Evolutionary conservation across 2,797 vertebrate genomes (phyloP).

Genomic region (Sebastes itinus): DNA sequence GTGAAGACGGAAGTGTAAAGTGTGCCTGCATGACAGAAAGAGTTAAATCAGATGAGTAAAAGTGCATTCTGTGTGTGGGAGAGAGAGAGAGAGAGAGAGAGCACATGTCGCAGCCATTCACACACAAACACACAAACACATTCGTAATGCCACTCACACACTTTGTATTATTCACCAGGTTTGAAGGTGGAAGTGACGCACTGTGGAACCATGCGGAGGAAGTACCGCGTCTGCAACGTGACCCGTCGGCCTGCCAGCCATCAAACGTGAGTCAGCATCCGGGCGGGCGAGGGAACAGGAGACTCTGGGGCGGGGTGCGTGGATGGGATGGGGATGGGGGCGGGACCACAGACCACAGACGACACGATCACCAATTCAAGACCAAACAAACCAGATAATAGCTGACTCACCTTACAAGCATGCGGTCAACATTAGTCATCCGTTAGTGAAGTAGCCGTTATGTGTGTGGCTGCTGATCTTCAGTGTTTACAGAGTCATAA

Average conservation of each 20-base stretch:
- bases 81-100: no score
- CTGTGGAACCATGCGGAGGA: constrained; percentile 99
- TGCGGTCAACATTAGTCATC: constrained; percentile 60
- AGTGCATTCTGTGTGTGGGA: not conserved
- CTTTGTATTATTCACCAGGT: constrained; percentile 80
- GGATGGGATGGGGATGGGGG: constrained; percentile 19
- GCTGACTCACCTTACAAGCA: constrained; percentile 52
- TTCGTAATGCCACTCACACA: not conserved
- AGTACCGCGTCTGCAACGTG: constrained; percentile 98
- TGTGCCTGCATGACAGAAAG: not conserved
- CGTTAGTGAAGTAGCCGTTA: not conserved
- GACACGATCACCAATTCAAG: constrained; percentile 36
- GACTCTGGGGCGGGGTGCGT: constrained; percentile 2
- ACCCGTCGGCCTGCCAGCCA: constrained; percentile 97
- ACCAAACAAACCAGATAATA: constrained; percentile 49
- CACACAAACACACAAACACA: not conserved
- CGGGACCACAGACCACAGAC: not conserved
- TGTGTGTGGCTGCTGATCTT: constrained; percentile 1
- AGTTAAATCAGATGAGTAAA: not conserved
- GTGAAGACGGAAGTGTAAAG: constrained; percentile 62
- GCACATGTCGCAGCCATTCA: not conserved
- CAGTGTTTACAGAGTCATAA: not conserved
- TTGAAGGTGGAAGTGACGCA: constrained; percentile 99
- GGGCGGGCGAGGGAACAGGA: constrained; percentile 9
- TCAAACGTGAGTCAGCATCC: constrained; percentile 92